Percentiles rank a stretch among this genome's conserved stretches.
These are phyloP conservation scores for Metridium senile DNA, from an alignment of 92 coral and sea anemone genomes.

Conservation along the genomic window DNA sequence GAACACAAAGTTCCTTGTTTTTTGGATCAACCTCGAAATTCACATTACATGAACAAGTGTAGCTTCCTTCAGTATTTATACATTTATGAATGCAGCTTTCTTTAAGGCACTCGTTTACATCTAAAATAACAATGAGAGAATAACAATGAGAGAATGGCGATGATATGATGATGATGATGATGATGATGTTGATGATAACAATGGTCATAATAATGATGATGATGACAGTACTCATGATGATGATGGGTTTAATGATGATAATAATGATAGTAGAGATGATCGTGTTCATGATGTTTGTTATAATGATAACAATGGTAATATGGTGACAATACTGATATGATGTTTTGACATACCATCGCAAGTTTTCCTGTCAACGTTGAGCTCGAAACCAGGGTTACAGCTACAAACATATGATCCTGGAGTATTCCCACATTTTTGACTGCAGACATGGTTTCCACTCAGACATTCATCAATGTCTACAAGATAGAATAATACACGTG, in stretches of 20 bases:
- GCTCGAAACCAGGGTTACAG: conserved; percentile 37
- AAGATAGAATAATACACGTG: too few species aligned
- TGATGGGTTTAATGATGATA: too few species aligned
- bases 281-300: too few species aligned
- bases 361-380: conserved; percentile 19
- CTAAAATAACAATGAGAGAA: conserved; percentile 8
- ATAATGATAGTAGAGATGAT: too few species aligned
- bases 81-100: conserved; percentile 51
- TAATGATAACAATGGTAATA: too few species aligned
- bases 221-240: too few species aligned
- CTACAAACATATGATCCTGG: conserved; percentile 59
- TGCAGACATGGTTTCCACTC: conserved; percentile 4
- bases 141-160: too few species aligned
- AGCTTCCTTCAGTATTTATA: conserved; percentile 35
- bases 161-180: too few species aligned
- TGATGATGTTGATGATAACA: too few species aligned
- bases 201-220: too few species aligned
- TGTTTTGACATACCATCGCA: conserved; percentile 68
- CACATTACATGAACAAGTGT: conserved; percentile 47
- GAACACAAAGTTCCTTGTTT: conserved; percentile 49
- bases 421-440: conserved; percentile 42
- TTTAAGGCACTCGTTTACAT: conserved; percentile 46
- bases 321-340: too few species aligned
- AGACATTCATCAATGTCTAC: conserved; percentile 56
- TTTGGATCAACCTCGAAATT: conserved; percentile 46